A percentile compares a stretch with the other conserved stretches of the same genome.
Evolutionary conservation across 2,888 invertebrate species (phyloP).

Genomic region (Athetis lepigone): DNA sequence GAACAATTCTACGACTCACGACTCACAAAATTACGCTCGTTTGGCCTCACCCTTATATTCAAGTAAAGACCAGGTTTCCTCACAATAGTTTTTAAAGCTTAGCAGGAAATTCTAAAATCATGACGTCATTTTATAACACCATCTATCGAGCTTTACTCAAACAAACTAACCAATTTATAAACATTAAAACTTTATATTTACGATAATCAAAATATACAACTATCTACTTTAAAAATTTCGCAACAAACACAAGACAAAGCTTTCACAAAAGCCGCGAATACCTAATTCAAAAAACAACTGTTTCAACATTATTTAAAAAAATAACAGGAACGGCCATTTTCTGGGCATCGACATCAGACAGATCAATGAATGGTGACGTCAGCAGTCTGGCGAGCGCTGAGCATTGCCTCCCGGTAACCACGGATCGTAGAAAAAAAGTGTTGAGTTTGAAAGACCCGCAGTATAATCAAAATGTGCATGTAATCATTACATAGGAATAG

Average conservation of each 20-base stretch:
- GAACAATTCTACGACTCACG: too few relatives aligned
- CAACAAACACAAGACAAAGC: not conserved
- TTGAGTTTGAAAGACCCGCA: not conserved
- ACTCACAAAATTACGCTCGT: too few relatives aligned
- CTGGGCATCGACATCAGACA: slow-evolving; percentile 48
- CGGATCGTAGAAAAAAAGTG: slow-evolving; percentile 4
- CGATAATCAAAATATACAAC: too few relatives aligned
- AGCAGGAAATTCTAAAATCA: too few relatives aligned
- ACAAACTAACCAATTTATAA: too few relatives aligned
- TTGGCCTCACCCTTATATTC: too few relatives aligned
- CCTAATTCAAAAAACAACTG: not conserved
- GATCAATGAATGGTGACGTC: slow-evolving; percentile 63
- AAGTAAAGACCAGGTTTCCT: too few relatives aligned
- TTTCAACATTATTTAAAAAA: slow-evolving; percentile 8
- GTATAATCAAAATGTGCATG: slow-evolving; percentile 10
- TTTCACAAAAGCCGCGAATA: not conserved
- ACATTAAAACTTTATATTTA: too few relatives aligned
- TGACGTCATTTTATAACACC: too few relatives aligned
- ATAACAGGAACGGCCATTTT: slow-evolving; percentile 8
- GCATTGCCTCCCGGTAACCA: slow-evolving; percentile 17
- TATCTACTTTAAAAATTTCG: not conserved
- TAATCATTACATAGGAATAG: not conserved
- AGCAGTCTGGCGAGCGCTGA: slow-evolving; percentile 44
- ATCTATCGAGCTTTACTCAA: too few relatives aligned
- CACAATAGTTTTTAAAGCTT: too few relatives aligned